These are phyloP conservation scores for Naso thynnoides DNA, from an alignment of 2,797 vertebrate species.

Conservation along the genomic window DNA sequence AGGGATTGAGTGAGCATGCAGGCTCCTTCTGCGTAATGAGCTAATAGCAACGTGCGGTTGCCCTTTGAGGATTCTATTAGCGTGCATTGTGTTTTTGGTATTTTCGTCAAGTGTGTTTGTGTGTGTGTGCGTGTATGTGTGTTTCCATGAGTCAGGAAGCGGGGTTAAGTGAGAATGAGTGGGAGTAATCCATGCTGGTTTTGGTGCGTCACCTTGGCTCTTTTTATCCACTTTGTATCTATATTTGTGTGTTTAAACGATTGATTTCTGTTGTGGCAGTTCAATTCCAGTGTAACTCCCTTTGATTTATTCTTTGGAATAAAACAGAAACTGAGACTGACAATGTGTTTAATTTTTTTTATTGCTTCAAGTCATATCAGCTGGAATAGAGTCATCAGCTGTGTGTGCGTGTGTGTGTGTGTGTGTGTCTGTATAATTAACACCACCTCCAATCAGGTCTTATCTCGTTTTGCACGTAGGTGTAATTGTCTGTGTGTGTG, in stretches of 20 bases:
- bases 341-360: constrained; percentile 43
- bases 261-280: constrained; percentile 1
- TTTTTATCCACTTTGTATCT: background rate
- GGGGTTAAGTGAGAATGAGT: constrained; percentile 1
- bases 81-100: constrained; percentile 29
- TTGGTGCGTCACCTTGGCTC: constrained; percentile 7
- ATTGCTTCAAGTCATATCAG: constrained; percentile 40
- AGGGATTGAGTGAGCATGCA: constrained; percentile 35
- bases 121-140: constrained; percentile 14
- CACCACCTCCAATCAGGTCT: constrained; percentile 42
- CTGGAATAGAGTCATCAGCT: constrained; percentile 38
- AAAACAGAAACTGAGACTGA: constrained; percentile 5
- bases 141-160: constrained; percentile 29
- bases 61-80: constrained; percentile 59
- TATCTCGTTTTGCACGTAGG: constrained; percentile 39
- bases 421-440: constrained; percentile 43
- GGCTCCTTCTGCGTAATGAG: constrained; percentile 59
- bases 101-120: constrained; percentile 7
- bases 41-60: constrained; percentile 61
- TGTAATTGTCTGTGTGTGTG: constrained; percentile 23
- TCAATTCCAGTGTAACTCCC: constrained; percentile 22
- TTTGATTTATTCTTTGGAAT: constrained; percentile 34
- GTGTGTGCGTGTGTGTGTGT: constrained; percentile 1
- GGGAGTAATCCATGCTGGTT: constrained; percentile 3
- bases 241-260: constrained; percentile 3